Evolutionary conservation across 2,113 vertebrate genomes (phyloP).

Genomic region (Plecturocebus donacophilus): DNA sequence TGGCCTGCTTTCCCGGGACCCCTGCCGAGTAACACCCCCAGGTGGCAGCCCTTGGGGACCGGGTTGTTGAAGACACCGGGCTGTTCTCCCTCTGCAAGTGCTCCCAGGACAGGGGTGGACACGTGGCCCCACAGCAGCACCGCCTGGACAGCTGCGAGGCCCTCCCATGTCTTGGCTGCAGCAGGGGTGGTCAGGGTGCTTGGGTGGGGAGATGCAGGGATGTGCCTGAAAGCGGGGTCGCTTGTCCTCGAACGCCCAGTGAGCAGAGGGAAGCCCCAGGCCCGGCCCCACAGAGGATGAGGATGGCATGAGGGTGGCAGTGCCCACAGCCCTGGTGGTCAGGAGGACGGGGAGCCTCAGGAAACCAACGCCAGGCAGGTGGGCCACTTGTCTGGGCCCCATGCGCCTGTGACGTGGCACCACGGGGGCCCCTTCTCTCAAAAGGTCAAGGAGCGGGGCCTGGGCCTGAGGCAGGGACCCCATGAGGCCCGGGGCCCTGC

Average conservation of each 20-base stretch:
- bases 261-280: too few relatives aligned
- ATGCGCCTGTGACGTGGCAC: not conserved
- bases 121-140: fast-evolving
- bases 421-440: not conserved
- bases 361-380: not conserved
- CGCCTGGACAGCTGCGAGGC: not conserved
- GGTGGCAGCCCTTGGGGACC: not conserved
- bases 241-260: too few relatives aligned
- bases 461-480: not conserved
- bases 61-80: not conserved
- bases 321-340: not conserved
- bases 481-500: fast-evolving
- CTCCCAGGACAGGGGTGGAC: too few relatives aligned
- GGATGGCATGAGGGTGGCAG: not conserved
- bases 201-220: not conserved
- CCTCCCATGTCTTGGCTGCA: not conserved
- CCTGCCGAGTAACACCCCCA: too few relatives aligned
- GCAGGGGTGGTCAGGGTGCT: not conserved
- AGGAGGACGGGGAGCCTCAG: not conserved
- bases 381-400: not conserved
- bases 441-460: not conserved
- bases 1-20: not conserved
- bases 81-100: not conserved
- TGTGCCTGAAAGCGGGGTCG: too few relatives aligned
- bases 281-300: not conserved